Evolutionary conservation across 2,113 vertebrate species (phyloP).

Genomic region (Trematocara unimaculatum): DNA sequence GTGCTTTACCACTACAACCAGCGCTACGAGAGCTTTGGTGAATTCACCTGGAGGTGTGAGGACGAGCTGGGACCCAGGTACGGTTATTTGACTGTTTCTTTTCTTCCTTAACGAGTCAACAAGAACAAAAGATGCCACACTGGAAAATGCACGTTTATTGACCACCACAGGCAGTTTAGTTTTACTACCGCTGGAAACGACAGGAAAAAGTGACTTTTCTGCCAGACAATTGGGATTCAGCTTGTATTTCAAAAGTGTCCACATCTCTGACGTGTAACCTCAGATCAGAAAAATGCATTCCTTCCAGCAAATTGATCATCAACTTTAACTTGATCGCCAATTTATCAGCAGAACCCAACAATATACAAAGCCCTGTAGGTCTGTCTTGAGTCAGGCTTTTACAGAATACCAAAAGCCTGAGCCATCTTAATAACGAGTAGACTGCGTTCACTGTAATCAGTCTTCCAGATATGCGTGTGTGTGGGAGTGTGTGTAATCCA

Average conservation of each 20-base stretch:
- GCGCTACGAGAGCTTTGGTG: constrained; percentile 96
- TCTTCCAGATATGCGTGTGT: background rate
- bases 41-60: constrained; percentile 98
- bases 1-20: constrained; percentile 98
- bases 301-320: constrained; percentile 40
- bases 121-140: background rate
- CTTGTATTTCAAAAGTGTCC: background rate
- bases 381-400: background rate
- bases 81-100: background rate
- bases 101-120: background rate
- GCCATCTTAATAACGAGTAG: background rate
- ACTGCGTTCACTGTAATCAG: background rate
- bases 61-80: constrained; percentile 97
- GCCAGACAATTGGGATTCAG: background rate
- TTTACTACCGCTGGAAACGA: background rate
- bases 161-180: background rate
- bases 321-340: background rate
- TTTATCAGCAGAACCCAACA: constrained; percentile 6
- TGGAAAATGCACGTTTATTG: background rate
- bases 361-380: constrained; percentile 14
- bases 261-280: background rate
- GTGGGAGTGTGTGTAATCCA: background rate
- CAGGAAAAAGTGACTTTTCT: background rate
- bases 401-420: background rate
- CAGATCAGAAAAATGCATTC: constrained; percentile 20